Base-by-base conservation (phyloP, 2,113 vertebrate genomes). In the Pomatorhinus ruficollis region DNA sequence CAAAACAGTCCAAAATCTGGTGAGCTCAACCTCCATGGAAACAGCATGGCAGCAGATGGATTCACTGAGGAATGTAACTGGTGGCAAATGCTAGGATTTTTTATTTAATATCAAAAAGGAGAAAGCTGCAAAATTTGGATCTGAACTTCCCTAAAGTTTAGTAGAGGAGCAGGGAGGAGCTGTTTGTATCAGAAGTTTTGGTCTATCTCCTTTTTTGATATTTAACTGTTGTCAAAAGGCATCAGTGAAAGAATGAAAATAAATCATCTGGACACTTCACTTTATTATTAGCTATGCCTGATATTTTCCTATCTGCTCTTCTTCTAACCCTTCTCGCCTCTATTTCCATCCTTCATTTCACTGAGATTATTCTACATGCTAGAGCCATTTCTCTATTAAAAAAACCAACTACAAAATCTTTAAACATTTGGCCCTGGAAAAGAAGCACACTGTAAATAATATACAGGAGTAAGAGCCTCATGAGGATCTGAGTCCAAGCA, bases 291-390 rank as follows among this genome's bases (percentile, higher is more conserved):
- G 64, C 68, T 81, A n/a, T 59, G 37, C 80, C 49, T 94, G 80
- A 28, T 95, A 87, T 90, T 94, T 95, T 86, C 53, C 65, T 59
- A 47, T 85, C 61, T 84, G 49, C 69, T 92, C 45, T 64, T 93
- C 45, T 76, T 68, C 86, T 92, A 90, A 87, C 52, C 80, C 53
- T 89, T 89, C 64, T 79, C 0, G 2, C 60, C 40, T 74, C 76
- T 90, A 35, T 83, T 95, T 89, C 49, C 60, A 91, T 78, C 69
- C 76, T 90, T 93, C 68, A 71, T 88, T 94, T 95, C 82, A 82
- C 80, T 76, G 79, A 76, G 40, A 72, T 92, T 78, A 60, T 90
- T 96, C 82, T 81, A 56, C 61, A 84, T 84, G 37, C 90, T 78
- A 40, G 64, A 90, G 56, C 49, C n/a, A 11, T 57, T 94, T 59